Evolutionary conservation across 1,140 invertebrate genomes (phyloP), one percentile per base, ranked within the genome.

Genomic region (Drosophila sproati): DNA sequence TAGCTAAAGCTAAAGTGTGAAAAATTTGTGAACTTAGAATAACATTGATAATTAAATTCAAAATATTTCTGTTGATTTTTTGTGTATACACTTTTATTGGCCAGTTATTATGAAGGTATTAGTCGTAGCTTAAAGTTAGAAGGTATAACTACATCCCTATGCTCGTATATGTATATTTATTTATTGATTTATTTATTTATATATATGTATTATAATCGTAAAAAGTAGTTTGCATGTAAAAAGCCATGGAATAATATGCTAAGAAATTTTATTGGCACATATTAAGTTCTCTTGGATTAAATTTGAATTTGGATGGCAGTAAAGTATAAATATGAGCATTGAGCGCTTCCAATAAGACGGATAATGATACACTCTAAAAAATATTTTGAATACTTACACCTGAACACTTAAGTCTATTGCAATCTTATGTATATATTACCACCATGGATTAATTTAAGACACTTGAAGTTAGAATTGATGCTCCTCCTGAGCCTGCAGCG

Each of bases 61-160:
- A 41, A 4, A 32, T 52, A 66, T 64, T 51, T 47, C 61, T 41
- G 43, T 55, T 56, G 43, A 28, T 48, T 32, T 51, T 34, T 52
- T 47, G 52, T 70, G 61, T 67, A 68, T 68, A 68, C 55, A 67
- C 66, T 66, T 86, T 87, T 86, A 88, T 88, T 86, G 83, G 79
- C 76, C 76, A 77, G 20, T 20, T 20, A 68, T 77, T 54, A 70
- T 73, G 72, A 87, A 82, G 79, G 47, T 39, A 52, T 68, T 52
- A 78, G 68, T 71, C 35, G 48, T 57, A 52, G 48, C 64, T 78
- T 74, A 71, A 47, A 34, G 55, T 51, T 63, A 74, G 55, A 62
- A 71, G 51, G 43, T 78, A 78, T 60, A 45, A 54, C 47, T 62
- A 51, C 8, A 54, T 28, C 70, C 34, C 35, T 59, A 55, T 61